Evolutionary conservation across 92 coral and sea anemone species (phyloP).

Genomic region (Porites divaricata): DNA sequence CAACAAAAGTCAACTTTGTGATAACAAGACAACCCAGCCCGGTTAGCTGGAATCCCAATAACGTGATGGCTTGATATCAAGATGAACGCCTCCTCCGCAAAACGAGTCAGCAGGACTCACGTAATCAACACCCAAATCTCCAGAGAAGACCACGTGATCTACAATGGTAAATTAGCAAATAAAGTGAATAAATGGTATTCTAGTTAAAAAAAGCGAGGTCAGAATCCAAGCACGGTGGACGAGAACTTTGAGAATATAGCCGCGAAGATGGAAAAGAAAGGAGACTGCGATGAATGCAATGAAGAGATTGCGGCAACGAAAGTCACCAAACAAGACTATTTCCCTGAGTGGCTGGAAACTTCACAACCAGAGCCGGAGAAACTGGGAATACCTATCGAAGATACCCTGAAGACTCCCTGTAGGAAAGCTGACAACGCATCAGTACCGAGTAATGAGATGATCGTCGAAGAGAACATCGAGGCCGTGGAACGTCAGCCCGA

Average conservation of each 20-base stretch:
- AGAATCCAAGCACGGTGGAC: too few species aligned
- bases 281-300: conserved; percentile 29
- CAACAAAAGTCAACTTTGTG: too few species aligned
- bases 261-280: conserved; percentile 13
- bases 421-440: neutral
- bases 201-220: too few species aligned
- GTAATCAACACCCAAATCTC: neutral
- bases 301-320: conserved; percentile 27
- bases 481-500: neutral
- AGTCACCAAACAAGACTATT: conserved; percentile 6
- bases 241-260: neutral
- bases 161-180: too few species aligned
- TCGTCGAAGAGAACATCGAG: neutral
- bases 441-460: neutral
- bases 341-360: conserved; percentile 20
- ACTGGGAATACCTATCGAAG: neutral
- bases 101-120: too few species aligned
- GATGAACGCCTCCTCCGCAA: too few species aligned
- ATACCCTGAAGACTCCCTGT: neutral
- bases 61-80: too few species aligned
- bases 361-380: conserved; percentile 18
- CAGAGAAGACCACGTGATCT: neutral
- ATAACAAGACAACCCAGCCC: too few species aligned
- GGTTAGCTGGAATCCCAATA: too few species aligned
- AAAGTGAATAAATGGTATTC: too few species aligned